These are phyloP conservation scores for Lasaia peninsularis DNA, from an alignment of 1,140 invertebrate genomes.

Conservation along the genomic window DNA sequence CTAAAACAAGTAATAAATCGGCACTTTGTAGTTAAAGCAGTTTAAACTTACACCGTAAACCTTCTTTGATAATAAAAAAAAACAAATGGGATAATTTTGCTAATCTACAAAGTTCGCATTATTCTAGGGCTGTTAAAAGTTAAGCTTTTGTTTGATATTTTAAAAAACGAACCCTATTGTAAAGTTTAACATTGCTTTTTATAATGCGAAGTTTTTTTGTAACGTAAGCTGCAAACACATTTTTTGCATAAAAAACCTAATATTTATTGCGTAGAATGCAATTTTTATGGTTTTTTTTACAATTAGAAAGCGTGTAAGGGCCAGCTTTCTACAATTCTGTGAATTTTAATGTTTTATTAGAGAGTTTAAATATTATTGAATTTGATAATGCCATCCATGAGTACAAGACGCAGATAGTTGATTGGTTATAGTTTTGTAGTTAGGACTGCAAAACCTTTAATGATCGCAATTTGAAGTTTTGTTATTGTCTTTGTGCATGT, in stretches of 20 bases:
- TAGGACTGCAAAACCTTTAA: no score
- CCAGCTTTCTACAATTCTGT: neutral
- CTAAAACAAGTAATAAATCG: neutral
- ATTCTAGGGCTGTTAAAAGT: neutral
- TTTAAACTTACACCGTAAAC: neutral
- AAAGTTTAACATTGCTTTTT: neutral
- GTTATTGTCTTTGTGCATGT: no score
- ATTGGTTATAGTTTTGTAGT: no score
- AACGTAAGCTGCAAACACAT: neutral
- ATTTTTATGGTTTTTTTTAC: neutral
- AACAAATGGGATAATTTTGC: neutral
- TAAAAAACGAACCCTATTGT: neutral
- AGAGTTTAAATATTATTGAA: no score
- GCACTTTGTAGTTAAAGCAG: neutral
- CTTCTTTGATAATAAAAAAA: neutral
- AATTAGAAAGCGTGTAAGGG: neutral
- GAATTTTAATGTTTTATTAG: neutral
- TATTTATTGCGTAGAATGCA: slow-evolving; percentile 1
- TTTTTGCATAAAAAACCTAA: neutral
- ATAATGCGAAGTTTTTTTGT: neutral
- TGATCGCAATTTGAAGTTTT: no score
- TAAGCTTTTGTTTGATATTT: neutral
- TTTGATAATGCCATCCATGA: neutral
- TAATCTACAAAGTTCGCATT: slow-evolving; percentile 9
- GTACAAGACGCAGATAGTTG: neutral